phyloP scores from a whole-genome alignment of 2,888 invertebrate genomes.

The Ormyrus labotus region DNA sequence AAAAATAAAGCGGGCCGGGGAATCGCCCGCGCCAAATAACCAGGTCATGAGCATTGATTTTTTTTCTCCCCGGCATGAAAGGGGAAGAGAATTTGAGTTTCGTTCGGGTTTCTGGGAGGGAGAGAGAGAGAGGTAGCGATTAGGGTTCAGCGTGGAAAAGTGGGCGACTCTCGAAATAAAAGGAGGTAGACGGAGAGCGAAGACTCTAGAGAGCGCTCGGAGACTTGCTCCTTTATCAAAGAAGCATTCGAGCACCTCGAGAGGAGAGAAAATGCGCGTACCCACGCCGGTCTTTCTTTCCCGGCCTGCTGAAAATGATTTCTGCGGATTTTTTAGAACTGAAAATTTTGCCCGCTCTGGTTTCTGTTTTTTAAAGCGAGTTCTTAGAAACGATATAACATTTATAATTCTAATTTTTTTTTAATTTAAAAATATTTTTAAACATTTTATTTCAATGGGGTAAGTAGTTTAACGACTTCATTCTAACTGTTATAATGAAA shows the following conservation, averaged over 20 bases:
- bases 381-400: too few relatives aligned
- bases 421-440: too few relatives aligned
- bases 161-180: constrained; percentile 42
- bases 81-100: constrained; percentile 23
- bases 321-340: neutral
- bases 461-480: too few relatives aligned
- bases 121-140: constrained; percentile 30
- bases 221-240: constrained; percentile 61
- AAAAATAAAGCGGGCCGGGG: neutral
- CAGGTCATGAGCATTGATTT: constrained; percentile 43
- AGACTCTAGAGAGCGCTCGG: constrained; percentile 28
- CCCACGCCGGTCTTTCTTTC: neutral
- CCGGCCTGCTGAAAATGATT: neutral
- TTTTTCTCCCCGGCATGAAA: neutral
- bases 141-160: constrained; percentile 40
- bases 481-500: too few relatives aligned
- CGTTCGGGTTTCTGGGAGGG: neutral
- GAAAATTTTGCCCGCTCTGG: neutral
- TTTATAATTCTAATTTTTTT: too few relatives aligned
- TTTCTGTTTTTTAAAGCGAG: too few relatives aligned
- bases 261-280: constrained; percentile 15
- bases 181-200: constrained; percentile 27
- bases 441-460: too few relatives aligned
- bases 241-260: constrained; percentile 58
- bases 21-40: neutral